Base-by-base conservation (phyloP, 2,888 invertebrate species). In the Phymatocera aterrima region DNA sequence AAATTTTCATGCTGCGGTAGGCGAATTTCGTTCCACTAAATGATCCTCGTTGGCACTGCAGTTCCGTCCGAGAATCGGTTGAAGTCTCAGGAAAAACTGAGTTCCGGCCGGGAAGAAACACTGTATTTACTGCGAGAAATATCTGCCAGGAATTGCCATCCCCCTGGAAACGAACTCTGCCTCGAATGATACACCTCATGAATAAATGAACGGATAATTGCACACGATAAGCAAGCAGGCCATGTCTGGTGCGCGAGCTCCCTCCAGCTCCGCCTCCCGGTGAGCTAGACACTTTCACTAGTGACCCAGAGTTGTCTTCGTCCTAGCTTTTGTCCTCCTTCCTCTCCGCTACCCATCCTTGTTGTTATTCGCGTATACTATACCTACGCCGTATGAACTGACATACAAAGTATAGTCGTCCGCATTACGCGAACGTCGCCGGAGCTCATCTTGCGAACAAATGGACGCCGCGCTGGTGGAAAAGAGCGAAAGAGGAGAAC, bases 301-400 rank as follows among this genome's bases (percentile, higher is more conserved):
- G 85, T 90, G 89, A 89, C 89, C 89, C 86, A 89, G 88, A 88
- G 88, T 87, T 86, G 85, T 85, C 83, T 80, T 46, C 74, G 68
- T 74, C 70, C 74, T 64, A 64, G 77, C 48, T 24, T 40, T 34
- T 77, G 40, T 54, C 60, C 74, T 43, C 46, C 40, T n/a, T n/a
- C 64, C 28, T 12, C n/a, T 46, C 43, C 51, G 24, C 24, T 60
- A 18, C n/a, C 40, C 10, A 24, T n/a, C 15, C n/a, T 3, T 10
- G 8, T 15, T 21, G 24, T 31, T 28, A 15, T 68, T 43, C 68
- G 24, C 15, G n/a, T 24, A 12, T 46, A 46, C 57, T 21, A 21
- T 54, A 54, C 31, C n/a, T 28, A 34, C 18, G 51, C 24, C 18
- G 34, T 51, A 4, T 12, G 10, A 3, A 34, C 18, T 21, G 18